Evolutionary conservation across 2,113 vertebrate genomes (phyloP).

Genomic region (Muntiacus reevesi): DNA sequence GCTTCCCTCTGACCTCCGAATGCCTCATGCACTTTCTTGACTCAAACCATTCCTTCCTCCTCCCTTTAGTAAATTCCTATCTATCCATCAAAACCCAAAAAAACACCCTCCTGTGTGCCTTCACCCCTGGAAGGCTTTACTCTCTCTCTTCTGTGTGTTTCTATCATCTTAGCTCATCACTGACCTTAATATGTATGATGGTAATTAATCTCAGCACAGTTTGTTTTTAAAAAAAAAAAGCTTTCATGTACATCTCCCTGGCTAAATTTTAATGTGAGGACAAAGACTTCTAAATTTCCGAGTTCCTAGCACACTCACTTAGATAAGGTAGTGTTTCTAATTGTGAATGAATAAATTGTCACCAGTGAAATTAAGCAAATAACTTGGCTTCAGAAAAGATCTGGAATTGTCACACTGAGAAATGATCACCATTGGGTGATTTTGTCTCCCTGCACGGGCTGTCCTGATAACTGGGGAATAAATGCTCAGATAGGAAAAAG

Average conservation of each 20-base stretch:
- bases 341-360: neutral
- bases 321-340: neutral
- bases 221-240: neutral
- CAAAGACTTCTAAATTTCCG: neutral
- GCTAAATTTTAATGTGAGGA: neutral
- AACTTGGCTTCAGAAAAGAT: neutral
- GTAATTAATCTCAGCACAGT: neutral
- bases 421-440: neutral
- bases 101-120: neutral
- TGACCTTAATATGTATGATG: neutral
- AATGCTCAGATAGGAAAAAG: neutral
- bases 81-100: neutral
- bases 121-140: neutral
- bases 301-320: neutral
- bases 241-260: neutral
- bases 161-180: neutral
- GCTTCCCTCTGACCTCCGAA: neutral
- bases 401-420: neutral
- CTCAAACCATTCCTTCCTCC: neutral
- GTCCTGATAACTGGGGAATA: neutral
- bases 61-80: neutral
- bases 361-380: neutral
- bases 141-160: neutral
- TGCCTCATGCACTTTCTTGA: neutral
- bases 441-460: neutral